Evolutionary conservation across 2,888 invertebrate species (phyloP), one percentile per base, ranked within the genome.

Genomic region (Troilus luridus): DNA sequence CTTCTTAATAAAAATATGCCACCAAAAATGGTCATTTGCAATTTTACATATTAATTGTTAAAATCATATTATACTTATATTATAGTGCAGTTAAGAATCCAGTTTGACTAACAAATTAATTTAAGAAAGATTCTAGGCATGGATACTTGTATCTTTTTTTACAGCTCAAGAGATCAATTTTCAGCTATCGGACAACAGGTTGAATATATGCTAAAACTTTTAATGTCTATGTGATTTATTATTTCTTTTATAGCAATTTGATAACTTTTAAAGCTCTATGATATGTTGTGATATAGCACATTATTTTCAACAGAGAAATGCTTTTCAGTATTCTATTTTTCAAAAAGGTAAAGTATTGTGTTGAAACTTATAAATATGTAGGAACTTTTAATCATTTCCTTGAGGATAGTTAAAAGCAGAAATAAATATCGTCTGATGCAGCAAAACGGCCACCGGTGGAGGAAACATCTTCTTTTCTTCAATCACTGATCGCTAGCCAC

Each of bases 401-500:
- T 56, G n/a, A 85, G 56, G 8, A 54, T 54, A 81, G 81, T 85
- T 85, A 85, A 56, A 85, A 58, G 56, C 56, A 54, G 56, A 58
- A 56, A 58, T 56, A n/a, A 85, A 54, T 56, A 58, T 56, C 85
- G n/a, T 58, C 10, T 85, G 85, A 59, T 85, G 41, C 95, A 98
- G 99, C 99, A 54, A 98, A 98, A 94, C 96, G 99, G 94, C 99
- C 99, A 93, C 99, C 99, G 90, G 98, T 99, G 62, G 98, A 99
- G 94, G 99, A 99, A 94, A 99, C 98, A 0, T 98, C 98, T 88
- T 98, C 98, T 92, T 99, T 99, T 94, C 95, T 99, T 93, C 98
- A 98, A 94, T 98, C 98, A 54, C 95, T 99, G 93, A 95, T 99
- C 93, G 98, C 98, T 88, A 98, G 98, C 92, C 99, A 99, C 94